Conservation (phyloP, 2,113 vertebrate species). For the Ginglymostoma cirratum region DNA sequence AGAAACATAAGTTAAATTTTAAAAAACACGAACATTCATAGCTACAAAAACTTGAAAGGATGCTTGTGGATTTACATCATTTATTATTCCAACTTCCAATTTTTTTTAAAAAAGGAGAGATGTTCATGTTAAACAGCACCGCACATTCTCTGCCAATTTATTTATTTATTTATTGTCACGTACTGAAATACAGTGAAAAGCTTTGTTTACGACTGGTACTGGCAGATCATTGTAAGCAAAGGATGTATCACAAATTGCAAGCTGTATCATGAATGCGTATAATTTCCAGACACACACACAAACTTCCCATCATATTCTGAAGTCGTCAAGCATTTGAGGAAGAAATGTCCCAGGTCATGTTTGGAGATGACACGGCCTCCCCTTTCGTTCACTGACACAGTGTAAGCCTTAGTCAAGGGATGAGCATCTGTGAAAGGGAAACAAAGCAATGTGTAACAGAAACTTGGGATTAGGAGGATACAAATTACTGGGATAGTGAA, state of each 20-base stretch:
- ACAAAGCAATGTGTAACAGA: not conserved
- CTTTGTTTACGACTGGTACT: too few relatives aligned
- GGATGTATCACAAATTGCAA: too few relatives aligned
- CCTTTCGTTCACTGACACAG: conserved; percentile 53
- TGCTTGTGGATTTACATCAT: not conserved
- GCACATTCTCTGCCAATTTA: too few relatives aligned
- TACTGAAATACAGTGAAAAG: too few relatives aligned
- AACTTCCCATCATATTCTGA: conserved; percentile 66
- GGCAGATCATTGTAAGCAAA: too few relatives aligned
- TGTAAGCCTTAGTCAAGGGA: conserved; percentile 71
- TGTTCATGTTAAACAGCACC: not conserved
- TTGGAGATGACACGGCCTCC: conserved; percentile 71
- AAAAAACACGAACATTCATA: too few relatives aligned
- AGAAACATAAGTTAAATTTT: too few relatives aligned
- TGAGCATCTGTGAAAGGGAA: conserved; percentile 54
- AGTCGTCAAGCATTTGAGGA: conserved; percentile 72
- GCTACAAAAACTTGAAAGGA: too few relatives aligned
- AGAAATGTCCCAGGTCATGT: conserved; percentile 78
- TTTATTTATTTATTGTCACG: too few relatives aligned
- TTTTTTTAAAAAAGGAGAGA: not conserved
- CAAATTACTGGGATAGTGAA: too few relatives aligned
- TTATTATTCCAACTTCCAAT: not conserved
- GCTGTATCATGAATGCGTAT: conserved; percentile 41
- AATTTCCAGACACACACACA: conserved; percentile 69
- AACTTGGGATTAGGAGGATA: not conserved